Conservation (phyloP, 2,888 invertebrate species). For the Mesochorus sp. region DNA sequence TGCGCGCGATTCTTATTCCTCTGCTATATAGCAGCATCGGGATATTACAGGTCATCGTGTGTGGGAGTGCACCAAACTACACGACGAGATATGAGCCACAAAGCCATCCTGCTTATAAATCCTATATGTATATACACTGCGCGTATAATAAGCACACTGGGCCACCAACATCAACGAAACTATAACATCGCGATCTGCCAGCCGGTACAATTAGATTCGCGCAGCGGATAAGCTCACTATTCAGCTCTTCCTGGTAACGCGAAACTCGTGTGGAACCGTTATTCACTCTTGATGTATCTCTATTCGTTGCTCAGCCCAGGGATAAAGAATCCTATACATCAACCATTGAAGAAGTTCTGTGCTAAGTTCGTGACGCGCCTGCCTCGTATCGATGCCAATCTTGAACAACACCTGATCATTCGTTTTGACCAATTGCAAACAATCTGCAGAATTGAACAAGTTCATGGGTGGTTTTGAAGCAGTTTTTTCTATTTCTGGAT, state of each 20-base stretch:
- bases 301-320: background rate
- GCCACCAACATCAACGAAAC: conserved; percentile 60
- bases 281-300: background rate
- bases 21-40: conserved; percentile 31
- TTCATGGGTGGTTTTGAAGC: too few species aligned
- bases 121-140: conserved; percentile 2
- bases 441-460: background rate
- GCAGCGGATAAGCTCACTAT: conserved; percentile 74
- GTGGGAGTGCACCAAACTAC: conserved; percentile 53
- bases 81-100: conserved; percentile 10
- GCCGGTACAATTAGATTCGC: conserved; percentile 75
- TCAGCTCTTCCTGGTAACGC: conserved; percentile 77
- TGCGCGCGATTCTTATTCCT: conserved; percentile 34
- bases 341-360: conserved; percentile 7
- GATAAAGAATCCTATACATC: background rate
- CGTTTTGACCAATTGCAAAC: background rate
- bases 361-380: background rate
- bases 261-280: conserved; percentile 69
- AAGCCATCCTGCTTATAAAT: background rate
- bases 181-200: conserved; percentile 59
- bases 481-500: too few species aligned
- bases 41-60: conserved; percentile 51
- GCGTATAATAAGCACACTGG: conserved; percentile 61
- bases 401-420: background rate
- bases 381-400: background rate